Base-by-base conservation (phyloP, 2,888 invertebrate species). In the Xestia xanthographa region DNA sequence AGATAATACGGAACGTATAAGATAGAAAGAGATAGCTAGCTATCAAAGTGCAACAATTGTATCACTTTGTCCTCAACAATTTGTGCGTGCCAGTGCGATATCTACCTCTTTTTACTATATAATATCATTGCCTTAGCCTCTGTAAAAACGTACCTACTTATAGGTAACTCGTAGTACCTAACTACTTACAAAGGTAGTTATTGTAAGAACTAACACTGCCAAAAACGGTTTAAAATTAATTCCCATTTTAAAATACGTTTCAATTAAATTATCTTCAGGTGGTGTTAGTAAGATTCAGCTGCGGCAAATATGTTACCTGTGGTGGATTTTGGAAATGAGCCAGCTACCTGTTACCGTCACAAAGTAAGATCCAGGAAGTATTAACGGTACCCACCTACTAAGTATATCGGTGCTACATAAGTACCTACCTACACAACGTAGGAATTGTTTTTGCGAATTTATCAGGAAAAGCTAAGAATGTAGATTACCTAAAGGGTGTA, bases 331-430 rank as follows among this genome's bases (percentile, higher is more conserved):
- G 85, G 82, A 77, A 63, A 60, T 22, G 34, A 63, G 85, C 84
- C 82, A 84, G 84, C 68, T 45, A 82, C 82, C 84, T 82, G 80
- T 75, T 84, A 84, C 75, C 65, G 71, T 66, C 74, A 83, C 66
- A 38, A 53, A 58, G 17, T 82, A 69, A 72, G 56, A 72, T 67
- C 67, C 67, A 62, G 43, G 66, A 63, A 38, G 58, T 62, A 66
- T 34, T 50, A 60, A 29, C 41, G 11, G 56, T 50, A 53, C 11
- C 22, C 63, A 45, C 17, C 5, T 22, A 66, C 17, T 0, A 50
- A 2, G 48, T 34, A 34, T 5, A 9, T 22, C 48, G 9, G 48
- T 9, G 48, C 11, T 34, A 48, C n/a, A n/a, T n/a, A n/a, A n/a
- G n/a, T n/a, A n/a, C 11, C 1, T 48, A 73, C 12, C 48, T 58